Conservation (phyloP, 2,888 invertebrate species). For the Congeria kusceri region DNA sequence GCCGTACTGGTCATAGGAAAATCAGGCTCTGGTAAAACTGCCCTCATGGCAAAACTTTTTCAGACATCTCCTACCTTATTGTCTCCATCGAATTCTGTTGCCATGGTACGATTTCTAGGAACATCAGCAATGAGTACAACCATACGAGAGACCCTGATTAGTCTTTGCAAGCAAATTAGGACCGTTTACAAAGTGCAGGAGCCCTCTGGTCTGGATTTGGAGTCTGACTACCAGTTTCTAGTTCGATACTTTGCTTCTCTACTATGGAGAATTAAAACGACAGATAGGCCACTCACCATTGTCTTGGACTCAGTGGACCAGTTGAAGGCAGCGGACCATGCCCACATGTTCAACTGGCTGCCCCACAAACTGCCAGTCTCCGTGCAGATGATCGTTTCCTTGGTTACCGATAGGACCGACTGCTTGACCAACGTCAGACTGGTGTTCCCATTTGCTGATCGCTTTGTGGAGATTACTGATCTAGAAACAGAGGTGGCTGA, state of each 20-base stretch:
- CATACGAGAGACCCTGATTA: slow-evolving; percentile 67
- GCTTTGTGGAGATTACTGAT: slow-evolving; percentile 67
- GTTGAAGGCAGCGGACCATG: slow-evolving; percentile 70
- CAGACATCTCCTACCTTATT: slow-evolving; percentile 68
- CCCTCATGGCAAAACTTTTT: slow-evolving; percentile 76
- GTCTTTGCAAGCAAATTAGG: slow-evolving; percentile 75
- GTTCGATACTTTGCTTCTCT: slow-evolving; percentile 72
- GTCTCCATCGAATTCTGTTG: slow-evolving; percentile 53
- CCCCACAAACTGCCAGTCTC: slow-evolving; percentile 71
- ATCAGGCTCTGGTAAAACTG: slow-evolving; percentile 81
- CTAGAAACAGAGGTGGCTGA: slow-evolving; percentile 61
- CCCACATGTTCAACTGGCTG: slow-evolving; percentile 75
- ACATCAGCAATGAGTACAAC: slow-evolving; percentile 70
- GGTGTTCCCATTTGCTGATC: slow-evolving; percentile 51
- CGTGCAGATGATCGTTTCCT: slow-evolving; percentile 75
- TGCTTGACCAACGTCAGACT: slow-evolving; percentile 66
- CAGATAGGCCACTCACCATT: slow-evolving; percentile 71
- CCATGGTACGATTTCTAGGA: slow-evolving; percentile 77
- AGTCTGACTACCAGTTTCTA: slow-evolving; percentile 71
- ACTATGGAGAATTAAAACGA: slow-evolving; percentile 70
- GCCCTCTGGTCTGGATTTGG: slow-evolving; percentile 68
- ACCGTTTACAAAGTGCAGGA: slow-evolving; percentile 60
- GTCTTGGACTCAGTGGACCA: slow-evolving; percentile 80
- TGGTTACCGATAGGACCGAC: slow-evolving; percentile 63
- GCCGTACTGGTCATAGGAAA: slow-evolving; percentile 75